phyloP scores from a whole-genome alignment of 2,113 vertebrate species.

The Colistium nudipinnis region DNA sequence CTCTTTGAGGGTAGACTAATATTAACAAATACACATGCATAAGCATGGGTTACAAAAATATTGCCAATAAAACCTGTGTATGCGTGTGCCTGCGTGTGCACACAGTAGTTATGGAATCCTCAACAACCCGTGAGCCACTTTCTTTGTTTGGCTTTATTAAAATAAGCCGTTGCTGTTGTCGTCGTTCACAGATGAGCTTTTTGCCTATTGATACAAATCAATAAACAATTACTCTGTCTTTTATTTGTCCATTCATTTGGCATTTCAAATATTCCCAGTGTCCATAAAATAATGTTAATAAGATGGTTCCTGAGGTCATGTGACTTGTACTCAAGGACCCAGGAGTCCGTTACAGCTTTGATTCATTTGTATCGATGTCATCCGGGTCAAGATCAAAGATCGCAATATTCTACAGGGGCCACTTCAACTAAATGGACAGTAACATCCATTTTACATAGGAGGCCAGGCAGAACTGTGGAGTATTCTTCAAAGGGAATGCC shows the following conservation, averaged over 20 bases:
- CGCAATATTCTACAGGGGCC: no score
- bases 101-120: conserved; percentile 45
- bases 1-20: conserved; percentile 1
- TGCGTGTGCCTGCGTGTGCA: conserved; percentile 5
- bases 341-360: no score
- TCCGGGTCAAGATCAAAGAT: conserved; percentile 13
- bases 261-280: no score
- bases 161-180: no score
- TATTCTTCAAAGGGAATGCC: no score
- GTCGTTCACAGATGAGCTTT: conserved; percentile 68
- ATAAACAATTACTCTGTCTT: conserved; percentile 73
- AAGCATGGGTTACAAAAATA: conserved; percentile 5
- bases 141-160: conserved; percentile 60
- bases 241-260: no score
- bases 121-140: conserved; percentile 5
- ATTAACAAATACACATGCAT: background rate
- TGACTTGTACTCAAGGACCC: no score
- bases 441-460: conserved; percentile 14
- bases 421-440: conserved; percentile 1
- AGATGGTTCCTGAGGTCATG: no score
- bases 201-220: conserved; percentile 65
- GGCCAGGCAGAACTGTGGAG: no score
- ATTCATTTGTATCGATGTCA: conserved; percentile 6
- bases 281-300: no score
- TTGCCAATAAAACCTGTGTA: background rate